Base-by-base conservation (phyloP, 2,113 vertebrate genomes). In the Euleptes europaea region DNA sequence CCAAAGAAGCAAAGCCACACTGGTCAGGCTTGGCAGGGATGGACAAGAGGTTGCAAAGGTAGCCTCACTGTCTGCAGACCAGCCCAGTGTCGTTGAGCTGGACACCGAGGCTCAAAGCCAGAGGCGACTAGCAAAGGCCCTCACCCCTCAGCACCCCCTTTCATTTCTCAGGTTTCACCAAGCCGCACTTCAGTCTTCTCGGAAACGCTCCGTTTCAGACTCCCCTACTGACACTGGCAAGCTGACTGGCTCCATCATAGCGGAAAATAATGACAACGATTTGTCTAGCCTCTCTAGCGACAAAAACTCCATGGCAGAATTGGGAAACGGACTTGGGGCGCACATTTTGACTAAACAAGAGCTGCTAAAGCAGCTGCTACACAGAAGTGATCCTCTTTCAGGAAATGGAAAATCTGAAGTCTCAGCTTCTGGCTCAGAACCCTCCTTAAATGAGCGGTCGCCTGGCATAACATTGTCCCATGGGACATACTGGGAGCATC, bases 71-170 rank as follows among this genome's bases (percentile, higher is more conserved):
- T 73, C 2, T 47, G 26, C 69, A 23, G n/a, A 51, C 4, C 33
- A 49, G 57, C 77, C 2, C 73, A 49, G 0, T 1, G 63, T 23
- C 17, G 5, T 17, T 3, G 31, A 31, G 54, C 42, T 67, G 47
- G 33, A 38, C 19, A 26, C 1, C 1, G 2, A 31, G 5, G 31
- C 11, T 0, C 10, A 10, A 19, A 73, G 72, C 12, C 1, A 12
- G 28, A 3, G 4, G 70, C 66, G n/a, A n/a, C 38, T 14, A 69
- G 4, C 42, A 38, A 40, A 44, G 17, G 40, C 10, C 23, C 51
- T 70, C 65, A 67, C 66, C 5, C 83, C 76, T 15, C 19, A 57
- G 7, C 54, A n/a, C 2, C 14, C 17, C 0, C 0, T 28, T 49
- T 60, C 67, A 0, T 0, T 38, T 69, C 19, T 71, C 44, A 33